A percentile compares a stretch with the other conserved stretches of the same genome.
These are phyloP conservation scores for Aplodontia rufa DNA, from an alignment of 2,113 vertebrate species.

Conservation along the genomic window DNA sequence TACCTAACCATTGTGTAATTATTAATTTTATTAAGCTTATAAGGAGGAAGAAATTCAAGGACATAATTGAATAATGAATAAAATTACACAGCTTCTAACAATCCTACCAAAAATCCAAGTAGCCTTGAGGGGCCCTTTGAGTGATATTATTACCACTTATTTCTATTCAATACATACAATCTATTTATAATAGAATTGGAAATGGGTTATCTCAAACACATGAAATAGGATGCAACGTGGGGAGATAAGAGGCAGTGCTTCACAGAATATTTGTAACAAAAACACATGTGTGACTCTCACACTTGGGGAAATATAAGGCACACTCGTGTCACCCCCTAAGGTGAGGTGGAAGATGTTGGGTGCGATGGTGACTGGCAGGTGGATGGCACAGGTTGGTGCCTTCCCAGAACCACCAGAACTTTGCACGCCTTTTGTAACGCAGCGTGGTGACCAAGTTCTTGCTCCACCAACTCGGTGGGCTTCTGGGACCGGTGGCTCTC, in stretches of 20 bases:
- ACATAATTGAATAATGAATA: neutral
- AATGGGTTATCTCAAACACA: neutral
- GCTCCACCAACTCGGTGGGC: neutral
- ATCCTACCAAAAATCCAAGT: neutral
- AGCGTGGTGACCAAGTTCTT: conserved; percentile 62
- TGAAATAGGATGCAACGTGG: neutral
- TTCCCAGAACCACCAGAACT: neutral
- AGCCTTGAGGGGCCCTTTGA: neutral
- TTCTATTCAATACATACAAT: neutral
- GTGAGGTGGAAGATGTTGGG: neutral
- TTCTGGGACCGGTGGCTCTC: too few relatives aligned
- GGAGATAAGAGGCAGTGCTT: neutral
- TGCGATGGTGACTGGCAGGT: neutral
- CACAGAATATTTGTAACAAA: neutral
- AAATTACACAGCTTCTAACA: neutral
- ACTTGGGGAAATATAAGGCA: neutral
- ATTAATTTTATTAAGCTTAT: neutral
- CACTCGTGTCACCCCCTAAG: rapidly evolving
- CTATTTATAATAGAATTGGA: neutral
- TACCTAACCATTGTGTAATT: too few relatives aligned
- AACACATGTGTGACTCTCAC: conserved; percentile 61
- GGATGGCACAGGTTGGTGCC: neutral
- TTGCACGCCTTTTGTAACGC: conserved; percentile 55
- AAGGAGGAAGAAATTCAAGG: neutral
- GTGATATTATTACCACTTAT: too few relatives aligned